These are phyloP conservation scores for Clamator glandarius DNA, from an alignment of 2,797 vertebrate species.

Conservation along the genomic window DNA sequence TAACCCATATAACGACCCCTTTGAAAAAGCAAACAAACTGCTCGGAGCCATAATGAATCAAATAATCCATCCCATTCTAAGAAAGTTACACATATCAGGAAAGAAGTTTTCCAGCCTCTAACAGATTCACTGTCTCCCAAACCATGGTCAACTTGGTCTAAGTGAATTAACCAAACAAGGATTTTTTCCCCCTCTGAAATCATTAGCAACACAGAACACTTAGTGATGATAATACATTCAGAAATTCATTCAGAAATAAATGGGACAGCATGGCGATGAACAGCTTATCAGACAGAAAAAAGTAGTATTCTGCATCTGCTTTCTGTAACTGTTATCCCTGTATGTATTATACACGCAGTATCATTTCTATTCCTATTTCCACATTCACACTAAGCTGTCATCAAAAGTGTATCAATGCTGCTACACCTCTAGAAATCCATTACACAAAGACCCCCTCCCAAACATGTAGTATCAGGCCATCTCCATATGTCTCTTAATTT, in stretches of 20 bases:
- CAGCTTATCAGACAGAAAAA: background rate
- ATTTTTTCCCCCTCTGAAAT: background rate
- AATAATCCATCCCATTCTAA: background rate
- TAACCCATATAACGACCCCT: background rate
- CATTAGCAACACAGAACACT: background rate
- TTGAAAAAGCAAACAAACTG: background rate
- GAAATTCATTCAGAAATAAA: background rate
- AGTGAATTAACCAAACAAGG: background rate
- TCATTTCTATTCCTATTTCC: background rate
- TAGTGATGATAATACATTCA: background rate
- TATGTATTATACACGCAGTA: background rate
- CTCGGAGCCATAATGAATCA: background rate
- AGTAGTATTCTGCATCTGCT: background rate
- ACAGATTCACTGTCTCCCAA: background rate
- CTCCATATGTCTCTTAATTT: background rate
- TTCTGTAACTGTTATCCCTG: background rate
- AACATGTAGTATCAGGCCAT: background rate
- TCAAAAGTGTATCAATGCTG: background rate
- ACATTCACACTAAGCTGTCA: background rate
- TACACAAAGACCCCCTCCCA: accelerated
- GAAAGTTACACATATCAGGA: background rate
- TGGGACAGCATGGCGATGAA: background rate
- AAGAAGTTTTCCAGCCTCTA: background rate
- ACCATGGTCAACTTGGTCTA: background rate
- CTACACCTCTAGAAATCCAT: background rate